phyloP scores from a whole-genome alignment of 2,888 invertebrate species.

The Polyploca ridens region DNA sequence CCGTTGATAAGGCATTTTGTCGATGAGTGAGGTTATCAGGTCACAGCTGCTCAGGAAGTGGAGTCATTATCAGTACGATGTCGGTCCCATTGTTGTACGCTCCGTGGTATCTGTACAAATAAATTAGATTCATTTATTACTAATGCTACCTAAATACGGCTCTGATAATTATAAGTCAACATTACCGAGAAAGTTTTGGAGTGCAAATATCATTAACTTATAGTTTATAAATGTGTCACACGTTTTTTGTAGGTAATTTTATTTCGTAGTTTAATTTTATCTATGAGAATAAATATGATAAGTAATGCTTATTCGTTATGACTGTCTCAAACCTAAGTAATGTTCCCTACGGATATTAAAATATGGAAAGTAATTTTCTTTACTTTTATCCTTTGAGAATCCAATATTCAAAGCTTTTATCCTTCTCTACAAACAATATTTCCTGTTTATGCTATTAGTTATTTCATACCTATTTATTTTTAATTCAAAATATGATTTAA shows the following conservation, averaged over 20 bases:
- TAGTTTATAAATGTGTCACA: neutral
- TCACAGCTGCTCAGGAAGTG: conserved; percentile 81
- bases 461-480: too few relatives aligned
- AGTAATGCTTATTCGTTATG: too few relatives aligned
- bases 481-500: too few relatives aligned
- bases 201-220: neutral
- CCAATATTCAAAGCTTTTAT: too few relatives aligned
- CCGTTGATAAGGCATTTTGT: conserved; percentile 75
- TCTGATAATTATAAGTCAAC: neutral
- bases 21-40: conserved; percentile 64
- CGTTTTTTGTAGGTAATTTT: too few relatives aligned
- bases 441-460: neutral
- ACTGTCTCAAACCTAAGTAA: too few relatives aligned
- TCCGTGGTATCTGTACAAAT: conserved; percentile 66
- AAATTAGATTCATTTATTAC: conserved; percentile 55
- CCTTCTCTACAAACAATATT: neutral
- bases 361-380: too few relatives aligned
- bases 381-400: too few relatives aligned
- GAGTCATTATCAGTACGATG: conserved; percentile 54
- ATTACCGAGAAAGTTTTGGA: neutral
- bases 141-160: conserved; percentile 41
- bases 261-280: neutral
- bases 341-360: too few relatives aligned
- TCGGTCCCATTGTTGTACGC: conserved; percentile 50
- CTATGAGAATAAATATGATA: too few relatives aligned